Percentiles rank a stretch among this genome's conserved stretches.
These are phyloP conservation scores for Drosophila ironensis DNA, from an alignment of 1,140 invertebrate genomes.

Conservation along the genomic window DNA sequence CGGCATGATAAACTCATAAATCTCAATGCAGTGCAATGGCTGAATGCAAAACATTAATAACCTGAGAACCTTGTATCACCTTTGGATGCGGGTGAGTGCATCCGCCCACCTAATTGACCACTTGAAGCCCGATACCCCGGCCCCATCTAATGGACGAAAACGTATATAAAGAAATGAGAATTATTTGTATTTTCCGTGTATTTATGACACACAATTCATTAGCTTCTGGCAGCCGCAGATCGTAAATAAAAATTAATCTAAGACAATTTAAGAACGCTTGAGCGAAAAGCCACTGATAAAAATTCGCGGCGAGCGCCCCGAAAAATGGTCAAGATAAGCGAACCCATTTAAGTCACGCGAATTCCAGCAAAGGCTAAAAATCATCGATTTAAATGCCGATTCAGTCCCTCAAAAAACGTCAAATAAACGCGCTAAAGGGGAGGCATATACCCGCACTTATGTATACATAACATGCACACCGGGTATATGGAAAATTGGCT, in stretches of 20 bases:
- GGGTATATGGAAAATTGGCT: conserved; percentile 61
- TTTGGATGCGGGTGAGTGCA: not conserved
- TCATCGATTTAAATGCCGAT: conserved; percentile 19
- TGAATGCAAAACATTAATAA: not conserved
- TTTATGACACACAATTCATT: conserved; percentile 44
- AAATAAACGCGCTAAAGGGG: conserved; percentile 11
- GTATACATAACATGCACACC: no score
- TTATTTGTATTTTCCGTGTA: conserved; percentile 12
- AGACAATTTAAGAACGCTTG: conserved; percentile 44
- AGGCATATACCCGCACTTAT: no score
- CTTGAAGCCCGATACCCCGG: conserved; percentile 5
- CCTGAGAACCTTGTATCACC: no score
- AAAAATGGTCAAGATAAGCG: conserved; percentile 34
- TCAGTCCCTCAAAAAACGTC: conserved; percentile 21
- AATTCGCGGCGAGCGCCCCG: conserved; percentile 13
- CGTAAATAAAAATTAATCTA: conserved; percentile 46
- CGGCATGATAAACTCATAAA: not conserved
- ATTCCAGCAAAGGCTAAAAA: conserved; percentile 11
- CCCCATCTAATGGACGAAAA: conserved; percentile 29
- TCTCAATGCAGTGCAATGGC: not conserved
- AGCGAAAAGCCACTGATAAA: conserved; percentile 30
- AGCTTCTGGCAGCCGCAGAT: conserved; percentile 25
- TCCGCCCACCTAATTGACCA: conserved; percentile 1
- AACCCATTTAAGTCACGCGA: conserved; percentile 38
- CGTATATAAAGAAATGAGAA: conserved; percentile 9